phyloP scores from a whole-genome alignment of 2,113 vertebrate genomes.

The Corythaeola cristata region DNA sequence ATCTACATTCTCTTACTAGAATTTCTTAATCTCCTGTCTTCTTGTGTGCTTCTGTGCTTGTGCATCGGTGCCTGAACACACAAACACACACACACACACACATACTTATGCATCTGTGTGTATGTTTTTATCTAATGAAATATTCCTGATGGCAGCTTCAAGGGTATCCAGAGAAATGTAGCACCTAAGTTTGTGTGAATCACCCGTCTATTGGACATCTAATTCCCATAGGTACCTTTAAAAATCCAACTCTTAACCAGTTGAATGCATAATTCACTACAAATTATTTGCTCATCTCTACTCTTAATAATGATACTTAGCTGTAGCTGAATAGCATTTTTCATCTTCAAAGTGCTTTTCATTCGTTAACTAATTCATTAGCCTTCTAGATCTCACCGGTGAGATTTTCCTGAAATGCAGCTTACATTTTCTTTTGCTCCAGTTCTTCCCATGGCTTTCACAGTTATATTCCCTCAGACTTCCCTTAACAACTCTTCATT shows the following conservation, averaged over 20 bases:
- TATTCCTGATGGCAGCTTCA: not conserved
- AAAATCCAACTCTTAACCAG: not conserved
- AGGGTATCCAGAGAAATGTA: not conserved
- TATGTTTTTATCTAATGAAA: not conserved
- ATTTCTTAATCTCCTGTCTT: not conserved
- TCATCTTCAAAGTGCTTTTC: slow-evolving; percentile 42
- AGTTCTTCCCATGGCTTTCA: not conserved
- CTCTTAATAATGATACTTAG: slow-evolving; percentile 5
- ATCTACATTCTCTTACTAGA: fast-evolving
- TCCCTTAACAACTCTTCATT: not conserved
- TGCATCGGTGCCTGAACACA: not conserved
- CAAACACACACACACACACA: not conserved
- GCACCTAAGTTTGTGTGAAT: not conserved
- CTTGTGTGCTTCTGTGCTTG: not conserved
- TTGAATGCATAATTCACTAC: not conserved
- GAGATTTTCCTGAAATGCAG: not conserved
- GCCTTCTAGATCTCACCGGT: not conserved
- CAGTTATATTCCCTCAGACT: not conserved
- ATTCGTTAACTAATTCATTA: not conserved
- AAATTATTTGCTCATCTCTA: slow-evolving; percentile 17
- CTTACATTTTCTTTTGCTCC: not conserved
- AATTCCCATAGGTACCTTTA: not conserved
- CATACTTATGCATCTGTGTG: fast-evolving
- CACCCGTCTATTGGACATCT: not conserved
- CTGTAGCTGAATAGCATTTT: slow-evolving; percentile 1